Evolutionary conservation across 1,140 invertebrate species (phyloP).

Genomic region (Conus ventricosus): DNA sequence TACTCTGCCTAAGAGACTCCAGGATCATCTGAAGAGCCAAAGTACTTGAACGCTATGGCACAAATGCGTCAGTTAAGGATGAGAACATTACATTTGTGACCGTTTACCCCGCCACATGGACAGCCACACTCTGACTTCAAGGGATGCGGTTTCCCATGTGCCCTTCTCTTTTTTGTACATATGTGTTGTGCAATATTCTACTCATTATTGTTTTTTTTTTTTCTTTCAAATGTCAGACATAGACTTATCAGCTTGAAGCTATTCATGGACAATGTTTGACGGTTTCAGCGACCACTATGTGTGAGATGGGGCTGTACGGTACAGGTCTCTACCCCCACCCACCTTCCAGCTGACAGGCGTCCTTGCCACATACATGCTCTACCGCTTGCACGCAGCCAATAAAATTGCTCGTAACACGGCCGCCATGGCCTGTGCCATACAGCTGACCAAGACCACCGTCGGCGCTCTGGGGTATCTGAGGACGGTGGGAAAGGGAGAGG

Average conservation of each 20-base stretch:
- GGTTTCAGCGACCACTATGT: constrained; percentile 52
- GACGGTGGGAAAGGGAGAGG: not conserved
- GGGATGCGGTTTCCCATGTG: too few species aligned
- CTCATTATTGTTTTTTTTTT: not conserved
- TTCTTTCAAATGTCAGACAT: not conserved
- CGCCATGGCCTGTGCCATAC: constrained; percentile 40
- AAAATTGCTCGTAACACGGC: constrained; percentile 45
- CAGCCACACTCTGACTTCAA: too few species aligned
- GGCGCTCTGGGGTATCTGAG: constrained; percentile 29
- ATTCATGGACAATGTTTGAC: not conserved
- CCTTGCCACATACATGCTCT: constrained; percentile 52
- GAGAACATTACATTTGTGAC: not conserved
- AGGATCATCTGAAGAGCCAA: too few species aligned
- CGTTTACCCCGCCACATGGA: not conserved
- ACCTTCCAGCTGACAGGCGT: constrained; percentile 50
- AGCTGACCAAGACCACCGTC: constrained; percentile 42
- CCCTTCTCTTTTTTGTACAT: too few species aligned
- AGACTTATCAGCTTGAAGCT: not conserved
- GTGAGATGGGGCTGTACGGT: constrained; percentile 55
- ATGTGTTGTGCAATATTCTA: not conserved
- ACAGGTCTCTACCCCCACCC: constrained; percentile 52
- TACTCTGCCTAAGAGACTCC: too few species aligned
- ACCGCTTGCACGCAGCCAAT: constrained; percentile 53
- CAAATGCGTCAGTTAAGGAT: not conserved
- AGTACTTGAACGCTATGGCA: too few species aligned